Evolutionary conservation across 2,113 vertebrate species (phyloP), one percentile per base, ranked within the genome.

Genomic region (Nyctibius bracteatus): DNA sequence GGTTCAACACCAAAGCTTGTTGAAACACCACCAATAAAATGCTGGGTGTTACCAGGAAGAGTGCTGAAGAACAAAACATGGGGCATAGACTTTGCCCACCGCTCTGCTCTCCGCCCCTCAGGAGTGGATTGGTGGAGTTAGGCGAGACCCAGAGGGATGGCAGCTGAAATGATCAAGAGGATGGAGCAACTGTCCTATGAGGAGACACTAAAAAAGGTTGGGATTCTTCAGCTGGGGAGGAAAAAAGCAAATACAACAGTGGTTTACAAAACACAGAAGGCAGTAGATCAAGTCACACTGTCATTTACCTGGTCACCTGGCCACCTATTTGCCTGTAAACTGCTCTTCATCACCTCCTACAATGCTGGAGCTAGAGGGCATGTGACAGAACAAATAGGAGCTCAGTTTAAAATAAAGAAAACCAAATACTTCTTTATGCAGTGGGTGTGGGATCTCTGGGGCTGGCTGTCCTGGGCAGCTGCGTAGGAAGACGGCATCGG

Each of bases 371-470:
- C 16, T 27, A 27, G 17, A 23, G 12, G 4, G 7, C 41, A 65
- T 0, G 0, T 17, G 63, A 47, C 3, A 12, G 66, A 79, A 81
- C 2, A 6, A 75, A 30, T 0, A 0, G 27, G 37, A 90, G 8
- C 8, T 65, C 52, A 13, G 21, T 63, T 93, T 46, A 62, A 90
- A 61, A 24, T 30, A 75, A 79, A 59, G 8, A 19, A 75, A 58
- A 59, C 0, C 10, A 81, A 63, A 35, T 14, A 23, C 1, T 17
- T 52, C 57, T 47, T 89, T 37, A 31, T 2, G 1, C 28, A 39
- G 46, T 0, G 9, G 11, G 5, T 35, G 28, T 52, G 30, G 16
- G 43, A 67, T 22, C 16, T 67, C 52, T 75, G 62, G 30, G 19
- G 19, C 27, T 75, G 33, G 5, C 27, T 75, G 31, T 43, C 24